phyloP scores from a whole-genome alignment of 2,113 vertebrate species.

The Puma concolor region DNA sequence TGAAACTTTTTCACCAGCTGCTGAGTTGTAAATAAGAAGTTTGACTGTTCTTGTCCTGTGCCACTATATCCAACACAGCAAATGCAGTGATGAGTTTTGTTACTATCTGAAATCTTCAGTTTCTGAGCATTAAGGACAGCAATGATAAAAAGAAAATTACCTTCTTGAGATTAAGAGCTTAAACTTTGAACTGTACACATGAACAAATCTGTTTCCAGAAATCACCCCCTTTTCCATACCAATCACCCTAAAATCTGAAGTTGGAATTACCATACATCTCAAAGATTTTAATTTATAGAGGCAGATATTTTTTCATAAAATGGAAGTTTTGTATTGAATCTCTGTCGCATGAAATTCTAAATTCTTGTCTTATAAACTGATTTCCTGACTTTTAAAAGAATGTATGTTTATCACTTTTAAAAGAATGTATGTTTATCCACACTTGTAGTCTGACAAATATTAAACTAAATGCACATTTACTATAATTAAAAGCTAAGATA shows the following conservation, averaged over 20 bases:
- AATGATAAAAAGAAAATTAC: constrained; percentile 65
- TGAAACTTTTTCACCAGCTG: not conserved
- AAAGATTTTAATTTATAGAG: constrained; percentile 32
- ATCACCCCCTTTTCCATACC: not conserved
- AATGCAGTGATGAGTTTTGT: not conserved
- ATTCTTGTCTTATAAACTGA: not conserved
- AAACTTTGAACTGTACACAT: constrained; percentile 35
- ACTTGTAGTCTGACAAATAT: not conserved
- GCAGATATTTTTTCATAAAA: constrained; percentile 16
- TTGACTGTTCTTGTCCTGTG: not conserved
- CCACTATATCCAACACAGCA: not conserved
- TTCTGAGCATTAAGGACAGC: constrained; percentile 39
- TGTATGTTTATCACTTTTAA: not conserved
- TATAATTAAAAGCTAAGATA: constrained; percentile 39
- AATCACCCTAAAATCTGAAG: constrained; percentile 48
- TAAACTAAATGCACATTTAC: constrained; percentile 21
- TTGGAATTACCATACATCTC: not conserved
- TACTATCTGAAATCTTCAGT: constrained; percentile 49
- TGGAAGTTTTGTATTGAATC: not conserved
- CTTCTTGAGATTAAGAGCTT: constrained; percentile 67
- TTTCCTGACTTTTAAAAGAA: not conserved
- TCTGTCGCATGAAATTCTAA: not conserved
- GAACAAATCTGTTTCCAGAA: constrained; percentile 24
- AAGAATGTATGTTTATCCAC: not conserved
- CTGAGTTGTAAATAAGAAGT: constrained; percentile 20